phyloP scores from a whole-genome alignment of 2,888 invertebrate genomes.

The Aromia moschata region DNA sequence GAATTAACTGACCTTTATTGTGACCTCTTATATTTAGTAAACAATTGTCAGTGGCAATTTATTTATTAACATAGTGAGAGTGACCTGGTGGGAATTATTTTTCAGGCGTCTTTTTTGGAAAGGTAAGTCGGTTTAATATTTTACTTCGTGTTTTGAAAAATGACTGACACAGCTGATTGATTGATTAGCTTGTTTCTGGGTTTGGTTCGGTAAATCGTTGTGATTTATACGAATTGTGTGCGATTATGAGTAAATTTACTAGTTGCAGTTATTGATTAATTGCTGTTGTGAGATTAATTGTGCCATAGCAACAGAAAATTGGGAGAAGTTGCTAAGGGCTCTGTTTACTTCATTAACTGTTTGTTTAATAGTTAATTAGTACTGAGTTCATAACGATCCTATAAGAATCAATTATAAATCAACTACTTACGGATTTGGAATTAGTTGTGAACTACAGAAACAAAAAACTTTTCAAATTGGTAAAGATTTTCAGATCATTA shows the following conservation, averaged over 20 bases:
- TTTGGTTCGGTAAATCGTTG: background rate
- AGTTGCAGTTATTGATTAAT: background rate
- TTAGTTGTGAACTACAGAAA: no score
- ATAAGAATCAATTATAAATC: no score
- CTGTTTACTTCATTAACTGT: no score
- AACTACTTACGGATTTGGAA: no score
- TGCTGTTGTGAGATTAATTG: background rate
- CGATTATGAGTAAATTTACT: background rate
- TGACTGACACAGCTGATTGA: slow-evolving; percentile 21
- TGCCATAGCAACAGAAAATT: no score
- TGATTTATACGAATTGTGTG: background rate
- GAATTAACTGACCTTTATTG: slow-evolving; percentile 43
- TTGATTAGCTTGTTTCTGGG: background rate
- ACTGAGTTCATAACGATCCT: no score
- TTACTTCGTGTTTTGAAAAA: background rate
- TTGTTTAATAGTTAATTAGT: no score
- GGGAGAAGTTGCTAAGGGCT: no score
- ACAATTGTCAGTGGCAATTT: slow-evolving; percentile 36
- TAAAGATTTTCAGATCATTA: no score
- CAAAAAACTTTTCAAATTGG: no score
- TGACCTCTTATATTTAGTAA: slow-evolving; percentile 44
- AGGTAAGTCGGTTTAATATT: slow-evolving; percentile 27
- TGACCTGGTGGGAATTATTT: slow-evolving; percentile 19
- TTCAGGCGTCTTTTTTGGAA: slow-evolving; percentile 10
- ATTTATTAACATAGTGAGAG: slow-evolving; percentile 29